phyloP scores from a whole-genome alignment of 2,113 vertebrate genomes.

The Tyto alba region DNA sequence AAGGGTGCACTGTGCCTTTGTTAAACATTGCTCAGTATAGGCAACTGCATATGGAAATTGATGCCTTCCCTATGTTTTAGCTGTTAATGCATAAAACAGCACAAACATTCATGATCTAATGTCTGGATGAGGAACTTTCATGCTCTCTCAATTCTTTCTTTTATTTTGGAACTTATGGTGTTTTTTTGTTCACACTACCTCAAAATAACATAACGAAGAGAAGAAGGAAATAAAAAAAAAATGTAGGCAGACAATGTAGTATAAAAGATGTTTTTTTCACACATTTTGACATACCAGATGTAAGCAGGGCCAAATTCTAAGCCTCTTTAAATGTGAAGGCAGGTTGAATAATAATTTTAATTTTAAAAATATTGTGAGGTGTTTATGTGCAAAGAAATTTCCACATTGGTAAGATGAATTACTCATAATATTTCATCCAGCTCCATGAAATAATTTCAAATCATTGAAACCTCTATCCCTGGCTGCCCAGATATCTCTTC shows the following conservation, averaged over 20 bases:
- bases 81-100: constrained; percentile 14
- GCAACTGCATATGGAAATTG: neutral
- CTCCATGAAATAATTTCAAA: neutral
- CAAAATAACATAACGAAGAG: neutral
- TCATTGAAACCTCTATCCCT: neutral
- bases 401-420: neutral
- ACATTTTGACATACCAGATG: neutral
- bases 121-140: neutral
- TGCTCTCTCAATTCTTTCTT: constrained; percentile 8
- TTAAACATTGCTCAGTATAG: neutral
- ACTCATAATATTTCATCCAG: neutral
- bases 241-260: neutral
- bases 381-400: neutral
- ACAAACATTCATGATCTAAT: neutral
- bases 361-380: neutral
- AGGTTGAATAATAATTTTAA: neutral
- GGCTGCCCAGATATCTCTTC: neutral
- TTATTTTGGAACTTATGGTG: neutral
- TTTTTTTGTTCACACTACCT: neutral
- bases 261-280: neutral
- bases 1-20: neutral
- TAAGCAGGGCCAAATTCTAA: neutral
- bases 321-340: neutral
- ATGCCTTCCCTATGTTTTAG: neutral
- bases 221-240: neutral